Evolutionary conservation across 2,113 vertebrate species (phyloP).

Genomic region (Scolopax mira): DNA sequence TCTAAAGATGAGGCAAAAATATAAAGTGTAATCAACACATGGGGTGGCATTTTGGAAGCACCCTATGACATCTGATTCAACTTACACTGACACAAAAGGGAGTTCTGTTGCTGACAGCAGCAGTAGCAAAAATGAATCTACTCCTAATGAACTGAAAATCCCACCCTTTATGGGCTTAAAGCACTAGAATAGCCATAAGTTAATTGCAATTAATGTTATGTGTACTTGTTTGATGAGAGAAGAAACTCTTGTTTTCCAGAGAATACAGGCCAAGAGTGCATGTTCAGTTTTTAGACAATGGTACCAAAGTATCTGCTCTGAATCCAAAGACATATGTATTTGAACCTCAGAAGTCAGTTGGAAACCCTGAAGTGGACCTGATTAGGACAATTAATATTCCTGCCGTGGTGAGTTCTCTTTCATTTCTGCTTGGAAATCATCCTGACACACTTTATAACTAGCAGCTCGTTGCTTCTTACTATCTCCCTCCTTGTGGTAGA

Average conservation of each 20-base stretch:
- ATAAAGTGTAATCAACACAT: accelerated
- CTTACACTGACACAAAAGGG: neutral
- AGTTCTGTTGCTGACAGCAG: neutral
- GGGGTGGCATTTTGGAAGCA: neutral
- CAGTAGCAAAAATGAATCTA: neutral
- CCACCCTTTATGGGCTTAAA: neutral
- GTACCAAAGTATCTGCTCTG: slow-evolving; percentile 86
- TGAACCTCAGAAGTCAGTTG: slow-evolving; percentile 83
- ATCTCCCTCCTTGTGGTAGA: neutral
- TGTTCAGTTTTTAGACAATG: slow-evolving; percentile 85
- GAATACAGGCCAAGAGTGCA: slow-evolving; percentile 87
- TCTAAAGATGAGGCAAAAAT: neutral
- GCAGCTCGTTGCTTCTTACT: neutral
- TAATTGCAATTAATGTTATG: neutral
- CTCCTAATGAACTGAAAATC: neutral
- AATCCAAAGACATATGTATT: slow-evolving; percentile 91
- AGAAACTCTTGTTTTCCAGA: slow-evolving; percentile 67
- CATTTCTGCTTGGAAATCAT: neutral
- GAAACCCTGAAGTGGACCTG: slow-evolving; percentile 83
- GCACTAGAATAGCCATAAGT: neutral
- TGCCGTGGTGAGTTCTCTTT: slow-evolving; percentile 82
- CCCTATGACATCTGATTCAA: neutral
- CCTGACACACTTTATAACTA: neutral
- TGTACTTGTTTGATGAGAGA: neutral
- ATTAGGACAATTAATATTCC: slow-evolving; percentile 93